Base-by-base conservation (phyloP, 2,888 invertebrate genomes). In the Spodoptera exigua region DNA sequence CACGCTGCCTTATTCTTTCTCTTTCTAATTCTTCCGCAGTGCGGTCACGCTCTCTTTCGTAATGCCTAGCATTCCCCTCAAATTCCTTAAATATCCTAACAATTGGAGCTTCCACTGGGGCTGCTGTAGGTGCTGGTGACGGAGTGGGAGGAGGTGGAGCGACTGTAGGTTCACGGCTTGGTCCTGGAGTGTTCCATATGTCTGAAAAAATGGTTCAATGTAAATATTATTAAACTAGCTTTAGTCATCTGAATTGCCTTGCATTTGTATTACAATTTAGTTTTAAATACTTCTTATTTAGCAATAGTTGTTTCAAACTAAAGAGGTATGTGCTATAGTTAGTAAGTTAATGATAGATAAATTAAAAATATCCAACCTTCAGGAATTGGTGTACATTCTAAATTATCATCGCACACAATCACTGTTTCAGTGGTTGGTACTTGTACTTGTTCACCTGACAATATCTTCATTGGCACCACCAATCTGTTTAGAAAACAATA, bases 1-100 rank as follows among this genome's bases (percentile, higher is more conserved):
- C 58, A 17, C 58, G 40, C 37, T 51, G 49, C 1, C 51, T 5
- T 35, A 51, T 17, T 36, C 51, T 51, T 16, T 48, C 48, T 44
- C 41, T 5, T 51, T 51, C 37, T 7, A 43, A 43, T 18, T 51
- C 44, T 41, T 9, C 2, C 9, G 11, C 17, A 18, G 21, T 48
- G 35, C 18, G 35, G 48, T 36, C 37, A 36, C 37, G 37, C 48
- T 48, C 18, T 4, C 3, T 48, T 36, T 44, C 44, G 37, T 57
- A 37, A 13, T 49, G 43, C 32, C 43, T 51, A 34, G 51, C 34
- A 16, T 12, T 16, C 21, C 2, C 17, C 35, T 39, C 32, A 44
- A 35, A 35, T 12, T 45, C 43, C 17, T 48, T 27, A n/a, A 39
- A 44, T 13, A 45, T n/a, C 34, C 16, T 17, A 32, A 18, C 3